Evolutionary conservation across 2,797 vertebrate species (phyloP), one percentile per base, ranked within the genome.

Genomic region (Gephyroberyx darwinii): DNA sequence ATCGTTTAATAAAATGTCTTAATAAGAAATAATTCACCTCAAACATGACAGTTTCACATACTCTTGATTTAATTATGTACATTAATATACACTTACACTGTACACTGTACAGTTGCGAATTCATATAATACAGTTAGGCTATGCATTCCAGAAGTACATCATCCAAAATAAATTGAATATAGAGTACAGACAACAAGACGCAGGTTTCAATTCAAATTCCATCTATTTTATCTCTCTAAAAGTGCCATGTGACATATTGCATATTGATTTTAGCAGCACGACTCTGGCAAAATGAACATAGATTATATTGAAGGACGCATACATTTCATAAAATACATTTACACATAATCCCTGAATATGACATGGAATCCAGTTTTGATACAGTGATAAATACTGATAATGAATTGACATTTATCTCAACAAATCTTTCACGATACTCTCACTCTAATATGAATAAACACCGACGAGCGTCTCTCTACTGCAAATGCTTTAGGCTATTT

Each of bases 1-100:
- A 10, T 35, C 33, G 45, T 45, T 19, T 55, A 30, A 12, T 56
- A 13, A 71, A 65, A 70, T 50, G 19, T 57, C 43, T 65, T 5
- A 26, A 31, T 31, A 74, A 83, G 55, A 66, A 78, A 83, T 14
- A 2, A 71, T 45, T 47, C 61, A 75, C 74, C 69, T 61, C n/a
- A 75, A 65, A 67, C 10, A 10, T 26, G 52, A 57, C 20, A 60
- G 37, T 62, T 85, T 84, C 83, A 85, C 85, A 85, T 90, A 78
- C 77, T 83, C 77, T 80, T 85, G 52, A 81, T 94, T 94, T 93
- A 90, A 92, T 93, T 94, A 92, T 95, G 81, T 94, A 93, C 93
- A 95, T 77, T 82, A 86, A 90, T 93, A 92, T 93, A 92, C 92
- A 93, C 82, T 77, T 92, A 86, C 26, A 26, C 26, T 26, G 26